A percentile compares a stretch with the other conserved stretches of the same genome.
phyloP scores from a whole-genome alignment of 2,888 invertebrate species.

The Meta bourneti region DNA sequence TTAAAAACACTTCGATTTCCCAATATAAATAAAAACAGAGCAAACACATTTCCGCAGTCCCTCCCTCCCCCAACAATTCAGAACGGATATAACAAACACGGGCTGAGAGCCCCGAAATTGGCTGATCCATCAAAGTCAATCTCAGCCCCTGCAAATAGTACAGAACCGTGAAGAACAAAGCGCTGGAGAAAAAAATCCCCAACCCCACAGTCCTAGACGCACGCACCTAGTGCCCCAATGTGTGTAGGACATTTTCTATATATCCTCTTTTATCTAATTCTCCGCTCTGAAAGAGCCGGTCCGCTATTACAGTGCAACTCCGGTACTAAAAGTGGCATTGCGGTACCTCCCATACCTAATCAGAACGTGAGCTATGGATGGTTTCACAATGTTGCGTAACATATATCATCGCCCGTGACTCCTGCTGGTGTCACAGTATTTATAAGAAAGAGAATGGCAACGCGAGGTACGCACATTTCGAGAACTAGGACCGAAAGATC shows the following conservation, averaged over 20 bases:
- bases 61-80: slow-evolving; percentile 48
- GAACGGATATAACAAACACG: slow-evolving; percentile 32
- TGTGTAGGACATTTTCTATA: slow-evolving; percentile 57
- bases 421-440: slow-evolving; percentile 64
- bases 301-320: slow-evolving; percentile 27
- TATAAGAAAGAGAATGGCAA: slow-evolving; percentile 39
- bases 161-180: not conserved
- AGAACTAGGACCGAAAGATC: slow-evolving; percentile 46
- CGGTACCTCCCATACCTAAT: slow-evolving; percentile 56
- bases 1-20: slow-evolving; percentile 42
- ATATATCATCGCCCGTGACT: slow-evolving; percentile 58
- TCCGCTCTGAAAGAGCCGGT: slow-evolving; percentile 34
- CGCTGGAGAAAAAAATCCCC: slow-evolving; percentile 12
- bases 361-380: slow-evolving; percentile 62
- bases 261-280: slow-evolving; percentile 64
- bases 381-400: slow-evolving; percentile 62
- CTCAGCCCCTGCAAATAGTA: slow-evolving; percentile 48
- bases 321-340: slow-evolving; percentile 23
- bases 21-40: slow-evolving; percentile 46
- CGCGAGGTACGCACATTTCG: slow-evolving; percentile 18
- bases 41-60: slow-evolving; percentile 49
- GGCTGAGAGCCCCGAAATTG: slow-evolving; percentile 57
- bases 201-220: not conserved
- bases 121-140: slow-evolving; percentile 75
- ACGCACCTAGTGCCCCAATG: slow-evolving; percentile 8